A percentile compares a stretch with the other conserved stretches of the same genome.
Conservation (phyloP, 30 jellyfish, hydroid and myxozoan species). For the Hydractinia echinata region DNA sequence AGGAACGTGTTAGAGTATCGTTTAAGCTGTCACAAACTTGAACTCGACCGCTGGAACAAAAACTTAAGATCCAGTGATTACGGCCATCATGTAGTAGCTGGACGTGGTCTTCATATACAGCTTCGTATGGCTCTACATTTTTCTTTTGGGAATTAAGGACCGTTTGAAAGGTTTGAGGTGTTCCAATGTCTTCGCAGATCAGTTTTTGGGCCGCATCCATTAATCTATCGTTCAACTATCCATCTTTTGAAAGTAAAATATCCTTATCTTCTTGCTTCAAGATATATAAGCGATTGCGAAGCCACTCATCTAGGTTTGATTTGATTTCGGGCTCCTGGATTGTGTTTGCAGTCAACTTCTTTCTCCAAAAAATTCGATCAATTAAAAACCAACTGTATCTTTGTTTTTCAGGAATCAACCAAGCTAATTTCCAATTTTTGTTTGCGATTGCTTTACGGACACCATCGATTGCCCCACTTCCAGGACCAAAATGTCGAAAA, state of each 20-base stretch:
- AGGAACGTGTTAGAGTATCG: not conserved
- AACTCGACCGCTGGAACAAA: not conserved
- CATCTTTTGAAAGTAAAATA: constrained; percentile 1
- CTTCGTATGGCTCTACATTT: no score
- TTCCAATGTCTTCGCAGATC: not conserved
- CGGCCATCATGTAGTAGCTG: not conserved
- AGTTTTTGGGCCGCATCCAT: not conserved
- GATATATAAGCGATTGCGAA: no score
- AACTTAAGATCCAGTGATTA: not conserved
- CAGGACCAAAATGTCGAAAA: not conserved
- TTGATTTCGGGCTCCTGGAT: not conserved
- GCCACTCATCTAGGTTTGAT: no score
- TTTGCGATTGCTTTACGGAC: constrained; percentile 1
- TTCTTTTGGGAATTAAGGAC: not conserved
- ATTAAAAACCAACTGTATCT: not conserved
- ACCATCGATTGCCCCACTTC: not conserved
- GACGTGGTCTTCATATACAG: not conserved
- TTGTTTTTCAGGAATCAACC: not conserved
- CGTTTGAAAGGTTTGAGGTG: constrained; percentile 1
- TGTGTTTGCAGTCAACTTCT: not conserved
- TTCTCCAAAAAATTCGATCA: constrained; percentile 6
- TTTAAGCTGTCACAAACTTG: constrained; percentile 5
- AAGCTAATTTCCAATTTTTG: not conserved
- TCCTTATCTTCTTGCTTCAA: not conserved
- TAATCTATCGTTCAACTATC: not conserved